phyloP scores from a whole-genome alignment of 2,113 vertebrate species.

The Oplegnathus fasciatus region DNA sequence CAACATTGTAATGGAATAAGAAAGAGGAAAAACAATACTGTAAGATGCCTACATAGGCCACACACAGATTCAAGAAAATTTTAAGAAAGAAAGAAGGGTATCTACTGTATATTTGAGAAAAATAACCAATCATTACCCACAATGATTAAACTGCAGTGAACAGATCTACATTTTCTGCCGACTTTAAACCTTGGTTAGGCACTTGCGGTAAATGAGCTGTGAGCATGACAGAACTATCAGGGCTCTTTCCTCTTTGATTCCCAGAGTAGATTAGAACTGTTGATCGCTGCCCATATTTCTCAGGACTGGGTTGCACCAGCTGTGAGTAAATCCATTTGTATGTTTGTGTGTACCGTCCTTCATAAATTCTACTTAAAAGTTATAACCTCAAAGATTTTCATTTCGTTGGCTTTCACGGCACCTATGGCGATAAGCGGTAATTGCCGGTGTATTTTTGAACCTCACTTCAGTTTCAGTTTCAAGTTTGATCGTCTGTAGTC shows the following conservation, averaged over 20 bases:
- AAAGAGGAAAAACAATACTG: conserved; percentile 23
- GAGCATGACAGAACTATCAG: conserved; percentile 28
- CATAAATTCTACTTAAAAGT: not conserved
- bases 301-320: conserved; percentile 9
- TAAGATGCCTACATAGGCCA: conserved; percentile 23
- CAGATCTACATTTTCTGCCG: conserved; percentile 53
- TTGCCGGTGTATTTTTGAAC: too few species aligned
- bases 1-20: conserved; percentile 57
- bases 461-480: too few species aligned
- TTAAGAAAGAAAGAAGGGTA: not conserved
- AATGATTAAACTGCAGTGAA: conserved; percentile 32
- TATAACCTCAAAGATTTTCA: too few species aligned
- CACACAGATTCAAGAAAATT: conserved; percentile 9
- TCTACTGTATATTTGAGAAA: conserved; percentile 5
- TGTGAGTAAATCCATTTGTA: conserved; percentile 12
- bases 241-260: conserved; percentile 17
- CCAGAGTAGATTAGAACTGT: conserved; percentile 15
- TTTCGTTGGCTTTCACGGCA: too few species aligned
- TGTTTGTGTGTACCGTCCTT: not conserved
- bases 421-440: too few species aligned
- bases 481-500: too few species aligned
- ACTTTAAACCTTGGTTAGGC: conserved; percentile 79
- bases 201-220: conserved; percentile 84
- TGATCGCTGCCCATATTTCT: not conserved
- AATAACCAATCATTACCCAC: conserved; percentile 6